Base-by-base conservation (phyloP, 2,113 vertebrate genomes). In the Oncorhynchus kisutch region DNA sequence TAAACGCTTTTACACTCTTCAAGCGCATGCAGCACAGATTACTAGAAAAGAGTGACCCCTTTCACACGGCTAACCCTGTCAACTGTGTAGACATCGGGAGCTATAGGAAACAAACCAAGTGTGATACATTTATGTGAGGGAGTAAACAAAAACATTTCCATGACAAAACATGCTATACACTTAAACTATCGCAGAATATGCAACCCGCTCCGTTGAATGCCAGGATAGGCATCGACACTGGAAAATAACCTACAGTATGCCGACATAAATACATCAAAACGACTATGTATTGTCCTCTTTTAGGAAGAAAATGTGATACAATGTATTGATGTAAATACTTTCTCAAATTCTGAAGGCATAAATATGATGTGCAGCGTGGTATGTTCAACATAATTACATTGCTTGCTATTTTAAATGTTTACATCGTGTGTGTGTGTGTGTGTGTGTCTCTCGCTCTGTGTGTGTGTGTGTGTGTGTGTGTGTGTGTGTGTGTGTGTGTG, bases 131-230 rank as follows among this genome's bases (percentile, higher is more conserved):
- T 95, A 94, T 94, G 95, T 96, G 95, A 93, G 94, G 94, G 94
- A 95, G 94, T 95, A 97, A 97, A 97, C 95, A 96, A 95, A 94
- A 91, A 81, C 90, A 98, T 98, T 97, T 96, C 95, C 96, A 97
- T 98, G 90, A 98, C 96, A 98, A 97, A 96, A 96, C 93, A 93
- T 87, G 93, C 92, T 95, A 95, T 95, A 94, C 93, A 94, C 94
- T 91, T 95, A 94, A 94, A 94, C 94, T 94, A 90, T 89, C 9
- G 84, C 93, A 93, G 94, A 94, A 94, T 94, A 94, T 95, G 94
- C 95, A 95, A 94, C 93, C 92, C 92, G 94, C 95, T 93, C 94
- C 94, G 79, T 82, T 73, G 68, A 91, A 92, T 91, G 90, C 83
- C 92, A 93, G 92, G 94, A 91, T 93, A 91, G 91, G 92, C 92